Conservation (phyloP, 2,888 invertebrate genomes). For the Parnassius mnemosyne region DNA sequence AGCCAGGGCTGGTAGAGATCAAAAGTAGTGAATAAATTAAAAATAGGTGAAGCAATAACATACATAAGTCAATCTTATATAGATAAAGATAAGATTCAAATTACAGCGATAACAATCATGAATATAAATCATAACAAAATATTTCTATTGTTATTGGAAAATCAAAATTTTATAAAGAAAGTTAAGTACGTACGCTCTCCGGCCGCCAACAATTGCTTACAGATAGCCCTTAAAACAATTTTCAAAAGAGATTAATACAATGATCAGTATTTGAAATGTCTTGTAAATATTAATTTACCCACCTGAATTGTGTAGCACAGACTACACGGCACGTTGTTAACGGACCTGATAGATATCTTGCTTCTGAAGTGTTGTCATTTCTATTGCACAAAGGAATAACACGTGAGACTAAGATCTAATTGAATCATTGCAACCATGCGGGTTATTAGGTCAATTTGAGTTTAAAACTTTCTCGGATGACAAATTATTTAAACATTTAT, state of each 20-base stretch:
- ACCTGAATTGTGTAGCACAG: slow-evolving; percentile 67
- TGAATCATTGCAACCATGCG: too few relatives aligned
- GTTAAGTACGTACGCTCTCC: slow-evolving; percentile 40
- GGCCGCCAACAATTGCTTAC: slow-evolving; percentile 51
- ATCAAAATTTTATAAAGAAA: background rate
- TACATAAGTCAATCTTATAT: background rate
- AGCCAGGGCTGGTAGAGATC: too few relatives aligned
- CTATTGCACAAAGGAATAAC: slow-evolving; percentile 34
- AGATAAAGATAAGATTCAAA: background rate
- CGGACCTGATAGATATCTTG: slow-evolving; percentile 53
- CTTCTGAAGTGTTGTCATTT: slow-evolving; percentile 55
- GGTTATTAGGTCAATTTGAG: too few relatives aligned
- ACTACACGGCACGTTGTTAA: slow-evolving; percentile 59
- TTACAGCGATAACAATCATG: too few relatives aligned
- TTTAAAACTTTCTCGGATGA: too few relatives aligned
- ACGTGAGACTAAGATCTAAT: background rate
- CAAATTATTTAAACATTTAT: too few relatives aligned
- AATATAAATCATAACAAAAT: background rate
- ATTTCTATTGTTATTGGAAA: background rate
- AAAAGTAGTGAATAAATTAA: too few relatives aligned
- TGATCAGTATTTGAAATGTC: background rate
- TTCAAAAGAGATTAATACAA: background rate
- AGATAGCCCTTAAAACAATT: slow-evolving; percentile 51
- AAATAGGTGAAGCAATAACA: too few relatives aligned
- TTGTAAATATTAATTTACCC: slow-evolving; percentile 10